Base-by-base conservation (phyloP, 2,113 vertebrate genomes). In the Alligator mississippiensis region DNA sequence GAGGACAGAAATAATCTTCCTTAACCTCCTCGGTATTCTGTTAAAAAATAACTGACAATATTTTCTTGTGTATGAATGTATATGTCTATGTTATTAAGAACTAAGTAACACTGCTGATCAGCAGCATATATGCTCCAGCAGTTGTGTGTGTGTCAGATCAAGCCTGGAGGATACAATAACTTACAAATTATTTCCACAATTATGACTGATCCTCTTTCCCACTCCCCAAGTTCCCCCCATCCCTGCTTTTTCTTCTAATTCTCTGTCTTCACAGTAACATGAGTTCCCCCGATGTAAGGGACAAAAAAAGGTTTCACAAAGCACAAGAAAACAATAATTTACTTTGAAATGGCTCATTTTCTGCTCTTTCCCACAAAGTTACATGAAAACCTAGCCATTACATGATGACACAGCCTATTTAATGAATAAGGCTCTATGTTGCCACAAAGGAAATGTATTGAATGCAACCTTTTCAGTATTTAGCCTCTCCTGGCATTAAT, bases 121-220 rank as follows among this genome's bases (percentile, higher is more conserved):
- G 88, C 62, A 61, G 7, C 60, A 60, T 2, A 47, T 3, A 1
- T 38, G 54, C 14, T 3, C 80, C 11, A 25, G 90, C 82, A 83
- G 91, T 58, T 81, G 30, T 22, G 28, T 5, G 25, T 1, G 1
- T 62, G 68, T 83, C 66, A 75, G 62, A 87, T 57, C 66, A 94
- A 95, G 87, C 88, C 93, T 86, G 34, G 14, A 28, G 84, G 90
- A 90, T 88, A 80, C 77, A 85, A 89, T 90, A 95, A 93, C 86
- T 93, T 75, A 24, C 77, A 83, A 88, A 90, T 95, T 85, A 90
- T 92, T 96, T 93, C 94, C 79, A 94, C 79, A 92, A 78, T 82
- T 75, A 28, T 24, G 55, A 72, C 30, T 89, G 89, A 58, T 84
- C 85, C 91, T 84, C 80, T 80, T 77, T 63, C 58, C 58, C 77